Base-by-base conservation (phyloP, 2,888 invertebrate species). In the Acleris cristana region DNA sequence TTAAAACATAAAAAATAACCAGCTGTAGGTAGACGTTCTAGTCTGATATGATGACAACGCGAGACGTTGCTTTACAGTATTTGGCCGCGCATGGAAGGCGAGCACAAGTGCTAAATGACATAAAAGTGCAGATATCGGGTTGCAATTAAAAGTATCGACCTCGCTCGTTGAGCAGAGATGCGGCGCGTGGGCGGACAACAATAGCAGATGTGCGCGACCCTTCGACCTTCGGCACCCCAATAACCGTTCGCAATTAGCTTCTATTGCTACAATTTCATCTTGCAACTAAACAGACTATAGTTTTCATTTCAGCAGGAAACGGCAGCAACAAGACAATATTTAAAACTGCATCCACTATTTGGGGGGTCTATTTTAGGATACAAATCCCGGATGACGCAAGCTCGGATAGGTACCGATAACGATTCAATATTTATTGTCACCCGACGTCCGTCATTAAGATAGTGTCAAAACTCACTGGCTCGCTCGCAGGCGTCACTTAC, bases 361-460 rank as follows among this genome's bases (percentile, higher is more conserved):
- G 90, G 90, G 90, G 79, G 90, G 90, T 91, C 90, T 87, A 84
- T 85, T 87, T 85, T 82, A 85, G 85, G 83, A 86, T 79, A 80
- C 83, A 81, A 84, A 80, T 70, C 78, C 76, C 80, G 79, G 76
- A 81, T 88, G 89, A 88, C 87, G 85, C 83, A 84, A 83, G 82
- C 77, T 77, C 78, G 83, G 80, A 87, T 90, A 89, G 88, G 84
- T 82, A 82, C 82, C 83, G 91, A 92, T 92, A 92, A 92, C 88
- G 85, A 84, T 88, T 84, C 90, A 85, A 91, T 91, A 92, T 92
- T 92, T 92, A 92, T 92, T 91, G 92, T 91, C 88, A 88, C 85
- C 87, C 86, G 85, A 86, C 86, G 91, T 87, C 84, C 82, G 90
- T 91, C 92, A 92, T 92, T 92, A 92, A 92, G 92, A 92, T 92